Evolutionary conservation across 2,888 invertebrate genomes (phyloP).

Genomic region (Steinernema hermaphroditum): DNA sequence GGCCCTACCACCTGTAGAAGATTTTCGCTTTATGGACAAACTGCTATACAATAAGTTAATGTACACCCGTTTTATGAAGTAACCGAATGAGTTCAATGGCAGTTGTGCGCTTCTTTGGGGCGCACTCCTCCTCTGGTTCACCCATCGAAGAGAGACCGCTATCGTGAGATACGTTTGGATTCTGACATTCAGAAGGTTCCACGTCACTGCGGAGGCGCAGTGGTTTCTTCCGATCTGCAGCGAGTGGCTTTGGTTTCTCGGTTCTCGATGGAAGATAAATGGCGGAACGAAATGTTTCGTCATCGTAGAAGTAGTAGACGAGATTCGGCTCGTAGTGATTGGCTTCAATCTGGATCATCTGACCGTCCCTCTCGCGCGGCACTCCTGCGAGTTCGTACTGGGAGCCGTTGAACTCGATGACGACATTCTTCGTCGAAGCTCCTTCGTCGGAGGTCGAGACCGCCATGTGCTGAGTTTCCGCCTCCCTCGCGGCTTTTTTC

Average conservation of each 20-base stretch:
- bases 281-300: not conserved
- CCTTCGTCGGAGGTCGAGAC: not conserved
- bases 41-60: conserved; percentile 12
- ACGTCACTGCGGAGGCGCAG: too few relatives aligned
- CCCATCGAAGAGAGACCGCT: conserved; percentile 1
- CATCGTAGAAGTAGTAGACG: conserved; percentile 1
- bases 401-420: not conserved
- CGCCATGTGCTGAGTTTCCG: too few relatives aligned
- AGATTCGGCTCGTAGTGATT: conserved; percentile 1
- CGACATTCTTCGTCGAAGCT: not conserved
- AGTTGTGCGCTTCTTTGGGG: not conserved
- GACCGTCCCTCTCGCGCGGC: not conserved
- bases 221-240: too few relatives aligned
- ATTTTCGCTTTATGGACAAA: too few relatives aligned
- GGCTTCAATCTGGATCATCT: not conserved
- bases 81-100: not conserved
- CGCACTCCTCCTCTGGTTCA: not conserved
- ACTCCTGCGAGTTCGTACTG: conserved; percentile 20
- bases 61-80: not conserved
- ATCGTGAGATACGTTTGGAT: not conserved
- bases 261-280: not conserved
- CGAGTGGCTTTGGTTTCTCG: not conserved
- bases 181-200: not conserved
- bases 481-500: too few relatives aligned
- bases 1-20: too few relatives aligned